phyloP scores from a whole-genome alignment of 2,888 invertebrate genomes.

The Aphidius colemani region DNA sequence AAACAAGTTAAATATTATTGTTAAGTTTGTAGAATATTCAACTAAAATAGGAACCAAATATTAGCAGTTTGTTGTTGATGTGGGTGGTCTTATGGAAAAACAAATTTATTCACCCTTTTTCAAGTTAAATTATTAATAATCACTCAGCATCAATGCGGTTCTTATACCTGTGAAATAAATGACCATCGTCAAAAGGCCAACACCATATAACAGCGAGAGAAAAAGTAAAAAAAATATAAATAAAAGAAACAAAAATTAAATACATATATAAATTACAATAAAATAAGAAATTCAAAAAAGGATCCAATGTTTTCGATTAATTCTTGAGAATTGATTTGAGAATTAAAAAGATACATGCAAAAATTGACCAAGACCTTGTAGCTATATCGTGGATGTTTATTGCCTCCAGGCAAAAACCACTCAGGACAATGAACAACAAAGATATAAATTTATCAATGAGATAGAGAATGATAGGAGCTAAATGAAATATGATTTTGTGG shows the following conservation, averaged over 20 bases:
- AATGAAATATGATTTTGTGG: constrained; percentile 14
- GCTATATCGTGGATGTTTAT: constrained; percentile 7
- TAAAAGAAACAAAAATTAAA: too few relatives aligned
- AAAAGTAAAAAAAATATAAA: too few relatives aligned
- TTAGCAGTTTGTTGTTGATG: constrained; percentile 27
- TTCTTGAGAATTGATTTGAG: constrained; percentile 28
- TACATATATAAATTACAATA: too few relatives aligned
- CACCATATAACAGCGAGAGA: too few relatives aligned
- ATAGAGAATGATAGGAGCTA: constrained; percentile 27
- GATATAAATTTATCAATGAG: constrained; percentile 31
- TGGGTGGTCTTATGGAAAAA: constrained; percentile 40
- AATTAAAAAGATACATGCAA: not conserved
- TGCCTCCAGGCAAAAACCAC: constrained; percentile 18
- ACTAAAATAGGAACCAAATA: not conserved
- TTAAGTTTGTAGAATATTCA: too few relatives aligned
- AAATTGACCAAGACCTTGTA: constrained; percentile 1
- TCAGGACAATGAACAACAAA: constrained; percentile 30
- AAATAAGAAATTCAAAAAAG: constrained; percentile 20
- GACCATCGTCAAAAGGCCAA: constrained; percentile 15
- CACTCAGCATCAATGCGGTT: constrained; percentile 32
- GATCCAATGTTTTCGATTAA: constrained; percentile 35
- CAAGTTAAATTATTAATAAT: constrained; percentile 45
- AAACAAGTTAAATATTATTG: constrained; percentile 1
- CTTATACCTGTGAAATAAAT: constrained; percentile 32
- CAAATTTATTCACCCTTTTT: constrained; percentile 45